These are phyloP conservation scores for Gadopsis bispinosus DNA, from an alignment of 2,797 vertebrate genomes.

Conservation along the genomic window DNA sequence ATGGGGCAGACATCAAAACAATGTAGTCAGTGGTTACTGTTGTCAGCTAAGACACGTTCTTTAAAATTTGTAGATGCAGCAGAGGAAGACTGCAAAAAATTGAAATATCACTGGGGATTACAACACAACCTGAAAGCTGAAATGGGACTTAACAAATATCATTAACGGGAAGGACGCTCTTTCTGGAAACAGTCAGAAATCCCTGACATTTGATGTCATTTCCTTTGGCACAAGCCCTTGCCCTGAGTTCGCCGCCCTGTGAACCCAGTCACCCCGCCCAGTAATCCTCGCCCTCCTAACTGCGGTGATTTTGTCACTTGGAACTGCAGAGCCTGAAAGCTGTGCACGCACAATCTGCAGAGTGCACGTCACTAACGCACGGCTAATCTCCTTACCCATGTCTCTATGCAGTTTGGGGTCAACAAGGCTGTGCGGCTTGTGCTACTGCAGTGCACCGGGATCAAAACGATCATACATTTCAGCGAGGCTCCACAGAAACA, in stretches of 20 bases:
- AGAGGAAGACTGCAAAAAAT: slow-evolving; percentile 11
- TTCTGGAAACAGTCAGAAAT: slow-evolving; percentile 55
- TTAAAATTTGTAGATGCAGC: background rate
- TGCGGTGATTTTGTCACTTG: slow-evolving; percentile 78
- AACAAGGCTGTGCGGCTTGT: slow-evolving; percentile 64
- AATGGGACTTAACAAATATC: slow-evolving; percentile 23
- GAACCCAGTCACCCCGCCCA: slow-evolving; percentile 74
- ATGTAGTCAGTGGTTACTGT: background rate
- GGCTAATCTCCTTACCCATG: slow-evolving; percentile 83
- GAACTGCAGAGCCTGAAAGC: slow-evolving; percentile 70
- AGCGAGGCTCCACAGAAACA: slow-evolving; percentile 53
- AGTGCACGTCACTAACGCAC: slow-evolving; percentile 75
- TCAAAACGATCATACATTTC: slow-evolving; percentile 56
- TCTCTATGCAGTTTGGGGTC: slow-evolving; percentile 77
- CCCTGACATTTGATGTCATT: slow-evolving; percentile 57
- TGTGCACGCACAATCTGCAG: slow-evolving; percentile 62
- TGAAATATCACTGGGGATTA: slow-evolving; percentile 5
- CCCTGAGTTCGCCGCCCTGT: slow-evolving; percentile 48
- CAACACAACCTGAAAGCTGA: background rate
- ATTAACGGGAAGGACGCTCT: slow-evolving; percentile 33
- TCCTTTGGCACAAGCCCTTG: slow-evolving; percentile 57
- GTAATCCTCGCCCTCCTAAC: slow-evolving; percentile 76
- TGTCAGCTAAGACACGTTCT: background rate
- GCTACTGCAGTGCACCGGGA: slow-evolving; percentile 24
- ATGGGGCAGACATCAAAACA: slow-evolving; percentile 20